Conservation (phyloP, 2,797 vertebrate species). For the Ctenopoma kingsleyae region DNA sequence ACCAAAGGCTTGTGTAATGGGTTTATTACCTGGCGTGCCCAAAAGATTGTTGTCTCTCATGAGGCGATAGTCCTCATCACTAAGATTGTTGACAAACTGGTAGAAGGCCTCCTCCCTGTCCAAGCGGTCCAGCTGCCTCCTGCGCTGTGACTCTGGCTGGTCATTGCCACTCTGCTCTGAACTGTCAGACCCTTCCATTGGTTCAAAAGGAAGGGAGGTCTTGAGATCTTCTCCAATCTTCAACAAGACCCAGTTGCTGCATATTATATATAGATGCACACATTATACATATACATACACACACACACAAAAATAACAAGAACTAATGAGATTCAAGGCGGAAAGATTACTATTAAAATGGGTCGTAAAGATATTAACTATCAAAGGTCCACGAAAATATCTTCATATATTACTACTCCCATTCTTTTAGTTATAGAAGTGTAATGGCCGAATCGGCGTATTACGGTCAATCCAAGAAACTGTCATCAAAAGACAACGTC, state of each 20-base stretch:
- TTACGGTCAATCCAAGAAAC: background rate
- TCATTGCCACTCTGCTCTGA: slow-evolving; percentile 91
- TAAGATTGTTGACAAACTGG: slow-evolving; percentile 98
- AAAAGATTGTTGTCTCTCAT: slow-evolving; percentile 99
- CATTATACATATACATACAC: background rate
- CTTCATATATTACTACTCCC: background rate
- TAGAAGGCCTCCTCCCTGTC: slow-evolving; percentile 98
- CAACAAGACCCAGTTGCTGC: slow-evolving; percentile 60
- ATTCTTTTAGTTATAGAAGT: background rate
- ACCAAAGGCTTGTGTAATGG: background rate
- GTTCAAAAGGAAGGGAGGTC: slow-evolving; percentile 65
- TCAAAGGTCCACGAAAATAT: no score
- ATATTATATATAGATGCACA: background rate
- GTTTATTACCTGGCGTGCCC: slow-evolving; percentile 93
- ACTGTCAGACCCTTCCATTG: slow-evolving; percentile 93
- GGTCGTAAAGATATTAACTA: background rate
- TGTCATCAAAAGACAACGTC: background rate
- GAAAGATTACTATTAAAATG: background rate
- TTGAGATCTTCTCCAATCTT: slow-evolving; percentile 59
- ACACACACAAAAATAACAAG: background rate
- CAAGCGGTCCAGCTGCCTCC: slow-evolving; percentile 94
- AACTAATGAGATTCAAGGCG: background rate
- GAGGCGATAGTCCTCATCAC: slow-evolving; percentile 97
- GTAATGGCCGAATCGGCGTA: background rate
- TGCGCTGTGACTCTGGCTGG: slow-evolving; percentile 93